These are phyloP conservation scores for Litoditis marina DNA, from an alignment of 2,888 invertebrate species.

Conservation along the genomic window DNA sequence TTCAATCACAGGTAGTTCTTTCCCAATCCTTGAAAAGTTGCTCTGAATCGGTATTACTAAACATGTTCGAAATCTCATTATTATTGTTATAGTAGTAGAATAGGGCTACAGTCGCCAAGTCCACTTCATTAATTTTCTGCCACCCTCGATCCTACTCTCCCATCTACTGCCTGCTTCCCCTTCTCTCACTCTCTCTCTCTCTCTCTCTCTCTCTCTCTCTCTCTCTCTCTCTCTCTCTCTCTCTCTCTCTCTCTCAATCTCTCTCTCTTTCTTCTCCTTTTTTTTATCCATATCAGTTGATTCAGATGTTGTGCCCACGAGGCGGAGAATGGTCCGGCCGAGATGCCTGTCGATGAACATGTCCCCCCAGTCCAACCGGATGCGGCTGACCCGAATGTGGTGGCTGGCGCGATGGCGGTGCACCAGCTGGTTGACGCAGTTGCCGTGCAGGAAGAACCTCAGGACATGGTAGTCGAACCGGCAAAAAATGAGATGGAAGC, in stretches of 20 bases:
- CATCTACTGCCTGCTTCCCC: too few relatives aligned
- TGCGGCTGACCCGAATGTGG: neutral
- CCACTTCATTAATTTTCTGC: too few relatives aligned
- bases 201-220: too few relatives aligned
- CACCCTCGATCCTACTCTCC: too few relatives aligned
- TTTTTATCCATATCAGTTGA: neutral
- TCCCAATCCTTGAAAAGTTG: neutral
- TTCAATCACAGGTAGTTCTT: conserved; percentile 12
- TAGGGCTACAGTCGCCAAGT: too few relatives aligned
- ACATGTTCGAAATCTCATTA: neutral
- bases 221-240: too few relatives aligned
- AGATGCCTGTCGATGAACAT: neutral
- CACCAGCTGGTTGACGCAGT: neutral
- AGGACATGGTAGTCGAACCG: neutral
- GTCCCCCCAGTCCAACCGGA: neutral
- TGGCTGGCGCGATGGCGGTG: neutral
- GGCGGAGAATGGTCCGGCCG: too few relatives aligned
- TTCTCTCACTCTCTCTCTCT: too few relatives aligned
- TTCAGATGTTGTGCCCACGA: conserved; percentile 12
- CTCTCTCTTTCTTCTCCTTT: neutral
- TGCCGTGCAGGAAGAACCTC: neutral
- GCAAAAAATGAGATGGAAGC: neutral
- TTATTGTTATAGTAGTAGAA: too few relatives aligned
- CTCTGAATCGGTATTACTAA: too few relatives aligned
- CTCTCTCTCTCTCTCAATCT: too few relatives aligned